Evolutionary conservation across 2,888 invertebrate genomes (phyloP).

Genomic region (Tillus elongatus): DNA sequence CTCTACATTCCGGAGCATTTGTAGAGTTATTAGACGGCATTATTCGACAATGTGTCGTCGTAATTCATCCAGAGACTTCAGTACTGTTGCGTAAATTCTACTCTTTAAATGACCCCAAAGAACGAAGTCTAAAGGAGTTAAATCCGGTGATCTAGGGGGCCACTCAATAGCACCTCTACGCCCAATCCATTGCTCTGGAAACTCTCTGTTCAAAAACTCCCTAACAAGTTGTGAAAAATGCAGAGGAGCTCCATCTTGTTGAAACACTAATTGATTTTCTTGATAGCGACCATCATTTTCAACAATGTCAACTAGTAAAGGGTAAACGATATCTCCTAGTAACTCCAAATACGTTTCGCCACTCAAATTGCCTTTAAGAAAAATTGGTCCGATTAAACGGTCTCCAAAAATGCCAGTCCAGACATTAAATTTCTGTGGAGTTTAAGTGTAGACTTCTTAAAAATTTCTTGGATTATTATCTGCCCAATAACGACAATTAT

Average conservation of each 20-base stretch:
- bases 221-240: neutral
- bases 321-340: no score
- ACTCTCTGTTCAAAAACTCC: slow-evolving; percentile 2
- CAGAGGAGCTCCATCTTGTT: neutral
- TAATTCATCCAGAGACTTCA: no score
- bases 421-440: neutral
- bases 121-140: neutral
- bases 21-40: no score
- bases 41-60: no score
- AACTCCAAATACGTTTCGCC: neutral
- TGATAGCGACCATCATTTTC: no score
- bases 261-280: no score
- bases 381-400: neutral
- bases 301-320: neutral
- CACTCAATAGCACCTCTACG: neutral
- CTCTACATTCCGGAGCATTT: no score
- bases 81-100: no score
- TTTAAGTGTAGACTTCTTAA: no score
- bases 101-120: neutral
- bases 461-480: no score
- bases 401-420: neutral
- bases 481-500: no score
- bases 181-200: neutral
- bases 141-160: neutral
- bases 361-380: neutral